A percentile compares a stretch with the other conserved stretches of the same genome.
These are phyloP conservation scores for Morinoia aosen DNA, from an alignment of 2,888 invertebrate genomes.

Conservation along the genomic window DNA sequence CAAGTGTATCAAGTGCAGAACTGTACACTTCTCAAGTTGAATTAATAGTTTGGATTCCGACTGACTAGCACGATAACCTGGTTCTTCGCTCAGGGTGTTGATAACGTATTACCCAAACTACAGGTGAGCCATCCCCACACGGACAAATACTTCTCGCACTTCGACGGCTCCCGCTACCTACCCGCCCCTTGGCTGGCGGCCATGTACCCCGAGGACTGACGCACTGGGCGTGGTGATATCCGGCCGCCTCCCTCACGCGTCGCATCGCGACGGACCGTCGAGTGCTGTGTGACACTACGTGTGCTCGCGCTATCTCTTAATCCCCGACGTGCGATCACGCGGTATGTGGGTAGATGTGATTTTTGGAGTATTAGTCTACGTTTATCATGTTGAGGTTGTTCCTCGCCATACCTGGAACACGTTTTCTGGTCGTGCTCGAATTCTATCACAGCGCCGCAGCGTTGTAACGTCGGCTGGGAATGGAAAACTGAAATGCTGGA, in stretches of 20 bases:
- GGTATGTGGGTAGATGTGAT: background rate
- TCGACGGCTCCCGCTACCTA: constrained; percentile 37
- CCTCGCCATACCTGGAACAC: too few relatives aligned
- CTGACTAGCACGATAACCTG: too few relatives aligned
- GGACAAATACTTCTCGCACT: constrained; percentile 7
- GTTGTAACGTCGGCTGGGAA: too few relatives aligned
- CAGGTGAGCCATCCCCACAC: constrained; percentile 16
- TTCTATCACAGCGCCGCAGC: background rate
- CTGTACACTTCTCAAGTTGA: too few relatives aligned
- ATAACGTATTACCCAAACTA: background rate
- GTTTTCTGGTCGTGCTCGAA: background rate
- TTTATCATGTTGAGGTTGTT: too few relatives aligned
- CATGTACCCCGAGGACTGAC: constrained; percentile 52
- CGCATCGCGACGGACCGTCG: background rate
- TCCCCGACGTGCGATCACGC: background rate
- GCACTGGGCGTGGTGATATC: background rate
- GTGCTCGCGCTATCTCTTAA: too few relatives aligned
- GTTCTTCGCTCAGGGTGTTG: background rate
- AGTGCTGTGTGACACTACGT: too few relatives aligned
- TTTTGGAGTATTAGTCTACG: too few relatives aligned
- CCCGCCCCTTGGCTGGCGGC: constrained; percentile 23
- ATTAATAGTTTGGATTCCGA: too few relatives aligned
- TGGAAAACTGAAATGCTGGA: background rate
- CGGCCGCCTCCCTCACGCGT: background rate
- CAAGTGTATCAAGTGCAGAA: too few relatives aligned